These are phyloP conservation scores for Amiota mariae DNA, from an alignment of 2,888 invertebrate species.

Conservation along the genomic window DNA sequence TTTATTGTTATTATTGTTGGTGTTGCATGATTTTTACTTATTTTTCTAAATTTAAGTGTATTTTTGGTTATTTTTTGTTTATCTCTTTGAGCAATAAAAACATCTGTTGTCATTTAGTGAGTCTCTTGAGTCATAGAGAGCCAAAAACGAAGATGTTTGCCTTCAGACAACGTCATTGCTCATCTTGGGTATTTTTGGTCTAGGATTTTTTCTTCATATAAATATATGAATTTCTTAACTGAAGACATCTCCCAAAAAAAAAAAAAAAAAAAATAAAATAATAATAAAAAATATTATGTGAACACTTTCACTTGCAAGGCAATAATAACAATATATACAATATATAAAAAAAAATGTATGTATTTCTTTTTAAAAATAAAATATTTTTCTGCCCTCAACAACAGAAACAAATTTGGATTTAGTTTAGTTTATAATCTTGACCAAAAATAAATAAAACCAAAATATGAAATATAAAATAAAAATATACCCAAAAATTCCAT, in stretches of 20 bases:
- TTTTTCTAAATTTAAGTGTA: not conserved
- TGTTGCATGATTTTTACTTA: constrained; percentile 14
- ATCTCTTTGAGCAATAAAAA: constrained; percentile 17
- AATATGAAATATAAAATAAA: not conserved
- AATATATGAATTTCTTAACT: not conserved
- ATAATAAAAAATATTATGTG: too few relatives aligned
- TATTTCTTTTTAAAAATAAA: too few relatives aligned
- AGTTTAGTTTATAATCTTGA: too few relatives aligned
- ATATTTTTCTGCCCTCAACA: too few relatives aligned
- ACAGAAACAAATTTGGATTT: too few relatives aligned
- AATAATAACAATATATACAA: not conserved
- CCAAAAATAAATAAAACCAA: too few relatives aligned
- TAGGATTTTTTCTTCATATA: not conserved
- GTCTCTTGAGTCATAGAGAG: not conserved
- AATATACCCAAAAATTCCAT: not conserved
- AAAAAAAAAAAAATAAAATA: too few relatives aligned
- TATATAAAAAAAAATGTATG: too few relatives aligned
- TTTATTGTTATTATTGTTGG: constrained; percentile 7
- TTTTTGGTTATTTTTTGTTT: not conserved
- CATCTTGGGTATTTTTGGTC: not conserved
- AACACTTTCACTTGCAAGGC: constrained; percentile 23
- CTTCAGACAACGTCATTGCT: constrained; percentile 22
- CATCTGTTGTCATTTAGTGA: constrained; percentile 30
- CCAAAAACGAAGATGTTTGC: constrained; percentile 16
- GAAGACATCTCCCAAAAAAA: too few relatives aligned